Evolutionary conservation across 2,797 vertebrate species (phyloP).

Genomic region (Thunnus albacares): DNA sequence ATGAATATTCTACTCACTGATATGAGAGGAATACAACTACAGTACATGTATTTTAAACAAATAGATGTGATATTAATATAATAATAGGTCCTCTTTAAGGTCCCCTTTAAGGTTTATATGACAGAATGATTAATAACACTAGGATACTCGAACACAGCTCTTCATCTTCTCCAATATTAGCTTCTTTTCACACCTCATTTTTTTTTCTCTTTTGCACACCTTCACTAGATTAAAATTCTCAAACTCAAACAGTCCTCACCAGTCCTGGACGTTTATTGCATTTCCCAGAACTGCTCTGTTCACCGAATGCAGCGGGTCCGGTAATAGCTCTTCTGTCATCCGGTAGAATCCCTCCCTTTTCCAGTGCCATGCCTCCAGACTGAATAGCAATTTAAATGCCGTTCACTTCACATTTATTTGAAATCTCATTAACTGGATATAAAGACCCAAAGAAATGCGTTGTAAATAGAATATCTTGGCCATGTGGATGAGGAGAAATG

Average conservation of each 20-base stretch:
- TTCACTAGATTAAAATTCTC: slow-evolving; percentile 70
- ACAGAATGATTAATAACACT: slow-evolving; percentile 44
- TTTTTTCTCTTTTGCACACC: slow-evolving; percentile 52
- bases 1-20: not conserved
- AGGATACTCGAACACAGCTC: slow-evolving; percentile 8
- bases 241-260: slow-evolving; percentile 55
- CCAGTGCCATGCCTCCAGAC: slow-evolving; percentile 69
- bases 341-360: slow-evolving; percentile 69
- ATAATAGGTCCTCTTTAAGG: too few species aligned
- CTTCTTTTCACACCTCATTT: slow-evolving; percentile 34
- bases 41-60: not conserved
- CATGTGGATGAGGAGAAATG: slow-evolving; percentile 73
- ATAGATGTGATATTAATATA: not conserved
- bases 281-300: slow-evolving; percentile 68
- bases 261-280: slow-evolving; percentile 61
- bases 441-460: slow-evolving; percentile 80
- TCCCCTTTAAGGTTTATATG: not conserved
- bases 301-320: slow-evolving; percentile 55
- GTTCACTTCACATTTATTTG: slow-evolving; percentile 84
- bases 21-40: not conserved
- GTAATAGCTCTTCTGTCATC: slow-evolving; percentile 82
- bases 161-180: slow-evolving; percentile 32
- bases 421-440: slow-evolving; percentile 85
- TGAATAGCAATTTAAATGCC: slow-evolving; percentile 85
- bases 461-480: slow-evolving; percentile 85